Base-by-base conservation (phyloP, 2,888 invertebrate genomes). In the Tetragnatha montana region DNA sequence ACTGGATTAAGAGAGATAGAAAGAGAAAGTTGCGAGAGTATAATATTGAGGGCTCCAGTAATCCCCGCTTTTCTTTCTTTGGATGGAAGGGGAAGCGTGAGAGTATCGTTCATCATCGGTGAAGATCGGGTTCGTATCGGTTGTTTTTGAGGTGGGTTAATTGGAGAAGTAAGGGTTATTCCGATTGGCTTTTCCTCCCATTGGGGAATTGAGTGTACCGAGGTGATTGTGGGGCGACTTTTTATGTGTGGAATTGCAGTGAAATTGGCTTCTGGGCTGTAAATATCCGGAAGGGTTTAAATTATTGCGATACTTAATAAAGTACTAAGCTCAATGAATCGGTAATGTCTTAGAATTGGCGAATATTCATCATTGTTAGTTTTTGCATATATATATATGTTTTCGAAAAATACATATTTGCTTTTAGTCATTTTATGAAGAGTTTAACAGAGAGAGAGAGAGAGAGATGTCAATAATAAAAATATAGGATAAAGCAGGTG, bases 1-100 rank as follows among this genome's bases (percentile, higher is more conserved):
- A 47, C 80, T 70, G 80, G 47, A 81, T 81, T 78, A 81, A 81
- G 19, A 22, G 12, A 35, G 12, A 17, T 12, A 12, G 80, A 81
- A 10, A 22, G 12, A 35, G 12, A 17, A 22, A 12, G 80, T 69
- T n/a, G 73, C 22, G 73, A 6, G n/a, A 80, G 70, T 35, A 69
- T 81, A 68, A 17, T 70, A 70, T 69, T 70, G 80, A 35, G 19
- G 8, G 22, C 8, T 60, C 60, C 60, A 10, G 60, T 60, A 60
- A 60, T 60, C 60, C 60, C 10, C 0, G 60, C 60, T 17, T 17
- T 8, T 81, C 35, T 47, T 10, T 81, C 69, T 78, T 35, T 69
- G 7, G n/a, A 81, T 81, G 19, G 69, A 10, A 19, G 6, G 35
- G 69, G 35, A 35, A 69, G 22, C 8, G 22, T 69, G 60, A n/a